Evolutionary conservation across 2,113 vertebrate species (phyloP).

Genomic region (Cryptotis parvus): DNA sequence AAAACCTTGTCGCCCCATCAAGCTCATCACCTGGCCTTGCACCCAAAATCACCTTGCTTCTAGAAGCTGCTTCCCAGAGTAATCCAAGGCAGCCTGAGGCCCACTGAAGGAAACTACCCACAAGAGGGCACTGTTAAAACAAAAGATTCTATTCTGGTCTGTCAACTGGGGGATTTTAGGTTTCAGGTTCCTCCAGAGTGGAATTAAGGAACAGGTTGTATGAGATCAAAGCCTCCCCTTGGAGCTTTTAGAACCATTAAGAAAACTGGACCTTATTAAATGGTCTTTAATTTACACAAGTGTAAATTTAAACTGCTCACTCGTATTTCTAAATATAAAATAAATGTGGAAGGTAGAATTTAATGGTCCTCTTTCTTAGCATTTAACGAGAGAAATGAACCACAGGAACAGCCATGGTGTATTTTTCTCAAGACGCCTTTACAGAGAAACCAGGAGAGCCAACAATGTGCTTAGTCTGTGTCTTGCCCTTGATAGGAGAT

Average conservation of each 20-base stretch:
- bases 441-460: background rate
- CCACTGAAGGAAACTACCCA: background rate
- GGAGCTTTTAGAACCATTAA: slow-evolving; percentile 40
- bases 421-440: slow-evolving; percentile 50
- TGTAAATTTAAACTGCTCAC: slow-evolving; percentile 17
- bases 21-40: background rate
- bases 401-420: background rate
- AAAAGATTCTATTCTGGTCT: background rate
- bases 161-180: background rate
- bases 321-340: slow-evolving; percentile 58
- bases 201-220: background rate
- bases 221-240: slow-evolving; percentile 51
- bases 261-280: slow-evolving; percentile 58
- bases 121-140: slow-evolving; percentile 49
- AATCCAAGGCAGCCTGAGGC: background rate
- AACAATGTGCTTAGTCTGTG: background rate
- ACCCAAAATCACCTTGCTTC: background rate
- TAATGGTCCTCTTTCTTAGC: slow-evolving; percentile 8
- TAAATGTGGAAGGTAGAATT: slow-evolving; percentile 45
- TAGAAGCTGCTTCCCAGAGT: background rate
- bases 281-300: slow-evolving; percentile 55
- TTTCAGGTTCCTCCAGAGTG: slow-evolving; percentile 33
- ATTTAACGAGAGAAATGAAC: slow-evolving; percentile 55
- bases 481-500: background rate
- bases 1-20: background rate